Percentiles rank a stretch among this genome's conserved stretches.
Evolutionary conservation across 2,113 vertebrate species (phyloP).

Genomic region (Sakesphorus luctuosus): DNA sequence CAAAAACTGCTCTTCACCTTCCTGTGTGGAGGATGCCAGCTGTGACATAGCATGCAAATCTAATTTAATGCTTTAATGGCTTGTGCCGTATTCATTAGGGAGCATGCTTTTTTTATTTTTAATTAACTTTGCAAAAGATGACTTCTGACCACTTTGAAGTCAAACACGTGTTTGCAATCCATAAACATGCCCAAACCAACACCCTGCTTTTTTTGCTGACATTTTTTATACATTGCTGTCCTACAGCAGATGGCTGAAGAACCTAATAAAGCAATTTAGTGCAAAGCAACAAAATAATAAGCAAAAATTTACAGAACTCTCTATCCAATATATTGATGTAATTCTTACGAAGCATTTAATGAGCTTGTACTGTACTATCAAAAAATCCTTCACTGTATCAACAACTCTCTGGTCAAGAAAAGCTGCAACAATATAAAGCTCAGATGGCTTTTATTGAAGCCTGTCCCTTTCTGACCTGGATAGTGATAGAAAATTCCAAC

Average conservation of each 20-base stretch:
- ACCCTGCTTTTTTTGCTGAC: constrained; percentile 46
- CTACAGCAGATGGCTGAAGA: constrained; percentile 60
- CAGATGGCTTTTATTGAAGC: not conserved
- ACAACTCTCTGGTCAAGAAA: not conserved
- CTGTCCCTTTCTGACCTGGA: not conserved
- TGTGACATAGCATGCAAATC: constrained; percentile 45
- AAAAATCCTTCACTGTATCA: not conserved
- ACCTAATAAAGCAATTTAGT: constrained; percentile 56
- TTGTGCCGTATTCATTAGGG: constrained; percentile 12
- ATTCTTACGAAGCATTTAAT: constrained; percentile 1
- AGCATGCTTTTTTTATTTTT: not conserved
- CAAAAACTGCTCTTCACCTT: not conserved
- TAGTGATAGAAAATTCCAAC: not conserved
- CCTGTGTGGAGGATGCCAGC: constrained; percentile 3
- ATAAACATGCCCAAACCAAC: not conserved
- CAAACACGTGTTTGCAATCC: not conserved
- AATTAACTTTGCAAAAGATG: constrained; percentile 44
- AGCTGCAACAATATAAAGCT: not conserved
- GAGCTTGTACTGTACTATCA: not conserved
- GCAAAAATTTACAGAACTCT: not conserved
- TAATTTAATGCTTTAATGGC: constrained; percentile 65
- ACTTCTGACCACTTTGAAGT: not conserved
- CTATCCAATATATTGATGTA: not conserved
- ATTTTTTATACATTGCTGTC: constrained; percentile 2
- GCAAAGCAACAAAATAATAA: constrained; percentile 50